Percentiles rank a stretch among this genome's conserved stretches.
phyloP scores from a whole-genome alignment of 2,888 invertebrate species.

The Marasmarcha lunaedactyla region DNA sequence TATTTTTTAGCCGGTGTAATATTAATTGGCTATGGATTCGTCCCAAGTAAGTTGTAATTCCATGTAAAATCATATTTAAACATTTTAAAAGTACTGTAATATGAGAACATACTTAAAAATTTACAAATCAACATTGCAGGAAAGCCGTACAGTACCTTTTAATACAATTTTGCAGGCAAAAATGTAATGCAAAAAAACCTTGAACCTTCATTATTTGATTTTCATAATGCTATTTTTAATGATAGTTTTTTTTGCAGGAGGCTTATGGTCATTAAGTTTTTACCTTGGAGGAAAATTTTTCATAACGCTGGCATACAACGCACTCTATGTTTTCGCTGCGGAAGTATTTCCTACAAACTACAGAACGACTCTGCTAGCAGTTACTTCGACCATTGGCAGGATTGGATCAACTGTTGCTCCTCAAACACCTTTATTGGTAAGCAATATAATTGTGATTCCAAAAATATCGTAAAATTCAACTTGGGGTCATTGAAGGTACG shows the following conservation, averaged over 20 bases:
- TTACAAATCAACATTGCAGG: no score
- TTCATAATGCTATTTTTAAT: not conserved
- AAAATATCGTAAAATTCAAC: no score
- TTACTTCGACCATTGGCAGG: conserved; percentile 77
- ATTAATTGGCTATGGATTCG: conserved; percentile 72
- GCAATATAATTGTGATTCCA: no score
- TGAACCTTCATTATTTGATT: no score
- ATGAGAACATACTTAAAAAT: no score
- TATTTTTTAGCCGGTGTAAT: conserved; percentile 75
- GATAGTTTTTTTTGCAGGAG: conserved; percentile 30
- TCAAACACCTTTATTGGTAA: conserved; percentile 75
- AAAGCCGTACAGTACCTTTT: no score
- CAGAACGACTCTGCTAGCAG: conserved; percentile 73
- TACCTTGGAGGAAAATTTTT: conserved; percentile 77
- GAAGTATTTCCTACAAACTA: conserved; percentile 78
- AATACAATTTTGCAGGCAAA: no score
- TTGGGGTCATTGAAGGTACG: not conserved
- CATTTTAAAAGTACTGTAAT: no score
- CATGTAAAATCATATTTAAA: no score
- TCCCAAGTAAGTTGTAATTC: conserved; percentile 55
- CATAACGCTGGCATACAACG: conserved; percentile 75
- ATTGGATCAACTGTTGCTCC: conserved; percentile 76
- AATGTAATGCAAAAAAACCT: no score
- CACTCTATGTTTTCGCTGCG: conserved; percentile 76
- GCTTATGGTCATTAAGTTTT: conserved; percentile 64